phyloP scores from a whole-genome alignment of 2,113 vertebrate genomes.

The Centropus bengalensis region DNA sequence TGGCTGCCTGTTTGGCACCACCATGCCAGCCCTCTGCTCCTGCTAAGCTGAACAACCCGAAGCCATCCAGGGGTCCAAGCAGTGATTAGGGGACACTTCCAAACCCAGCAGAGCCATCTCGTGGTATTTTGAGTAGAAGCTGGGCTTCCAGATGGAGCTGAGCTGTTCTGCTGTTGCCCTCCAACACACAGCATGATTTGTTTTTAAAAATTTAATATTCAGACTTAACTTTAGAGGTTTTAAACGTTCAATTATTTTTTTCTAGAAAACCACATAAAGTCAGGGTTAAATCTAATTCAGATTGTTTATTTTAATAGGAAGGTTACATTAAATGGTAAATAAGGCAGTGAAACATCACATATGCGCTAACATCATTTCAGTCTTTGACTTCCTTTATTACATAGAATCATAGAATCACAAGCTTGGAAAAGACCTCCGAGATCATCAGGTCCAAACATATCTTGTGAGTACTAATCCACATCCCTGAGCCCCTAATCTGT shows the following conservation, averaged over 20 bases:
- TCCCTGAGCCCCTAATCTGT: too few relatives aligned
- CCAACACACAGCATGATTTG: not conserved
- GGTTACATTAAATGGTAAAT: not conserved
- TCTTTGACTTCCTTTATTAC: not conserved
- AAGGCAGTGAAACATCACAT: not conserved
- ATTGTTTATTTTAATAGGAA: not conserved
- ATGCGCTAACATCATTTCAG: not conserved
- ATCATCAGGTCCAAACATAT: too few relatives aligned
- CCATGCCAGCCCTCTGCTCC: not conserved
- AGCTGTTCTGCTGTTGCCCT: not conserved
- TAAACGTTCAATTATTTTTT: not conserved
- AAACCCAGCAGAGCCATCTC: constrained; percentile 34
- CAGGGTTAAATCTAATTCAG: not conserved
- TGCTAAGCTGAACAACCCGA: not conserved
- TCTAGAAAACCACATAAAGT: not conserved
- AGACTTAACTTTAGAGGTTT: not conserved
- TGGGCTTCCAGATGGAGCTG: not conserved
- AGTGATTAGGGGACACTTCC: not conserved
- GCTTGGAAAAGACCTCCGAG: too few relatives aligned
- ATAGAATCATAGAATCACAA: too few relatives aligned
- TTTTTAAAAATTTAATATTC: not conserved
- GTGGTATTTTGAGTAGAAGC: not conserved
- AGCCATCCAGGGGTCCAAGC: not conserved
- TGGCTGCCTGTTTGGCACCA: not conserved
- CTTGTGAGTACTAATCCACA: too few relatives aligned